These are phyloP conservation scores for Yoshiicerus persimilis DNA, from an alignment of 1,140 invertebrate genomes.

Conservation along the genomic window DNA sequence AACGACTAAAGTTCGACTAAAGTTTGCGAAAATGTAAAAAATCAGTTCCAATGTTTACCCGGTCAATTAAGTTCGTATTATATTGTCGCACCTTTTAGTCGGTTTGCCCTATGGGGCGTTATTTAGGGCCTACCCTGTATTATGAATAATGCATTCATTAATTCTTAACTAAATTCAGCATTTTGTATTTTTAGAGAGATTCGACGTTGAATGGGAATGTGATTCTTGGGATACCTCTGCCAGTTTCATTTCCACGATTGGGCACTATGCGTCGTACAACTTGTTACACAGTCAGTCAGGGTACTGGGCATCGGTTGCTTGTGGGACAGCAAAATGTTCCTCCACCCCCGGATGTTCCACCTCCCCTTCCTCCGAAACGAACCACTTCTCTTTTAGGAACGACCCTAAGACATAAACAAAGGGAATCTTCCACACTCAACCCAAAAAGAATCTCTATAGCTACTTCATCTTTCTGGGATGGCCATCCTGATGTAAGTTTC, in stretches of 20 bases:
- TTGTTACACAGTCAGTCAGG: constrained; percentile 14
- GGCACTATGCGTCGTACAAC: constrained; percentile 15
- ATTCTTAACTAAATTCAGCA: neutral
- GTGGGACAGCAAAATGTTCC: constrained; percentile 9
- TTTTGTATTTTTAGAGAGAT: neutral
- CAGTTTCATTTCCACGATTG: constrained; percentile 9
- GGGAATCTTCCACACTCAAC: constrained; percentile 31
- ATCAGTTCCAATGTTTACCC: too few relatives aligned
- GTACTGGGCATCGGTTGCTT: neutral
- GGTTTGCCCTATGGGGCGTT: too few relatives aligned
- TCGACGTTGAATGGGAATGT: neutral
- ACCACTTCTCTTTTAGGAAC: constrained; percentile 30
- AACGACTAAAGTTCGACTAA: too few relatives aligned
- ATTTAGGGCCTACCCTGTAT: too few relatives aligned
- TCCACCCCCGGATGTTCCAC: constrained; percentile 21
- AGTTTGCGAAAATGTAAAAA: too few relatives aligned
- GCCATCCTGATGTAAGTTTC: constrained; percentile 42
- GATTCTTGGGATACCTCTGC: neutral
- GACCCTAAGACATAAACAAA: neutral
- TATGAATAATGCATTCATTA: neutral
- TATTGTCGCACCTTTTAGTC: too few relatives aligned
- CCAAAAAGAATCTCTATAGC: constrained; percentile 45
- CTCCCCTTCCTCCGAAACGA: constrained; percentile 36
- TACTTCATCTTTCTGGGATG: constrained; percentile 44
- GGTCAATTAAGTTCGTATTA: too few relatives aligned